Evolutionary conservation across 2,888 invertebrate species (phyloP), one percentile per base, ranked within the genome.

Genomic region (Therioaphis trifolii): DNA sequence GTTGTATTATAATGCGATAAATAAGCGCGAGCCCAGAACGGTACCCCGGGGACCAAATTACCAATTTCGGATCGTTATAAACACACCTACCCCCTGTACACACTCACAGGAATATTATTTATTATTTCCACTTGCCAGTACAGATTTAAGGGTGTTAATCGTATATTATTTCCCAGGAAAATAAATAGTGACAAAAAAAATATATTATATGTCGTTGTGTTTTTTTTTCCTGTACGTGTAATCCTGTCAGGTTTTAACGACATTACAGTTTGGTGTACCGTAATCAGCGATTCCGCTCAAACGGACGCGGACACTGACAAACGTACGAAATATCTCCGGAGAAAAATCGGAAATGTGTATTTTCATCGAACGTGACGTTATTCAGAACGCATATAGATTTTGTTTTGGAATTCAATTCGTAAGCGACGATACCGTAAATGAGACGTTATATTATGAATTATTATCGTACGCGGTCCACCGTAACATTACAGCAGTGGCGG

Each of bases 71-170:
- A 82, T 82, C 82, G 82, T 82, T 82, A 82, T 63, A 63, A 82
- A 74, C 82, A 82, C 82, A 82, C 71, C 63, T 74, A 63, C 18
- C 24, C 7, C 49, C 4, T 15, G 15, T 21, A 66, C 24, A 40
- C n/a, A 69, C 27, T 71, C 63, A 63, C 74, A 21, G 69, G 11
- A 49, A 82, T 74, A 82, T 74, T 82, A 80, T 80, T 80, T 80
- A 80, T 80, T 80, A 82, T 82, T 82, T 82, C 82, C 82, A 82
- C 82, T 82, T 82, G 82, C 82, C 82, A 82, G 82, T 82, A 82
- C 82, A 63, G 82, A 74, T 82, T 82, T 82, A 82, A 82, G 82
- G 82, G 82, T 74, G 82, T 82, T 82, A 82, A 82, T 82, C 82
- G 82, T 49, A 63, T 82, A 82, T 40, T 74, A 35, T 74, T 63